These are phyloP conservation scores for Troides helena DNA, from an alignment of 2,888 invertebrate species.

Conservation along the genomic window DNA sequence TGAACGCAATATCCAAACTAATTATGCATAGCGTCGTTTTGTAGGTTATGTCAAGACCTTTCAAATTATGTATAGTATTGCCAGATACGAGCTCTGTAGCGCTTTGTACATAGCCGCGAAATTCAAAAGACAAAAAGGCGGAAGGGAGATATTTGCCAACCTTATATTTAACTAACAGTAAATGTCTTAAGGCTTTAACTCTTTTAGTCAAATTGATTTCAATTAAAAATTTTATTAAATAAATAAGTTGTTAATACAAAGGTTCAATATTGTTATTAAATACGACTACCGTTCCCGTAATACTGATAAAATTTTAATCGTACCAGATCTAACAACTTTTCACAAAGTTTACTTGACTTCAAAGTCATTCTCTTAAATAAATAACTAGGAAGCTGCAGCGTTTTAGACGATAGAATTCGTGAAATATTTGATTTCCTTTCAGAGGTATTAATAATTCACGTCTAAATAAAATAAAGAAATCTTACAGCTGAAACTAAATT, in stretches of 20 bases:
- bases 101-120: no score
- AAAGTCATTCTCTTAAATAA: slow-evolving; percentile 23
- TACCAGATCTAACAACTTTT: slow-evolving; percentile 23
- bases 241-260: not conserved
- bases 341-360: slow-evolving; percentile 27
- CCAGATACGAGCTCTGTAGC: no score
- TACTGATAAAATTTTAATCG: slow-evolving; percentile 21
- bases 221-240: no score
- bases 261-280: not conserved
- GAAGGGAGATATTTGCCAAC: no score
- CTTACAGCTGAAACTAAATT: not conserved
- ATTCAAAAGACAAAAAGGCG: no score
- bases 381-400: slow-evolving; percentile 11
- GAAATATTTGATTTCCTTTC: slow-evolving; percentile 21
- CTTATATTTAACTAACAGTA: no score
- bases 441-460: slow-evolving; percentile 6
- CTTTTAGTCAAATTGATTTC: no score
- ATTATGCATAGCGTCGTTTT: no score
- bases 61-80: no score
- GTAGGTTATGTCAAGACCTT: no score
- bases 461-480: slow-evolving; percentile 8
- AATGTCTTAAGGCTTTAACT: no score
- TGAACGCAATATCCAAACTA: no score
- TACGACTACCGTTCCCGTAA: not conserved
- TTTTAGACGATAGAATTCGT: slow-evolving; percentile 15